Evolutionary conservation across 2,797 vertebrate genomes (phyloP).

Genomic region (Halcyon chelicuti): DNA sequence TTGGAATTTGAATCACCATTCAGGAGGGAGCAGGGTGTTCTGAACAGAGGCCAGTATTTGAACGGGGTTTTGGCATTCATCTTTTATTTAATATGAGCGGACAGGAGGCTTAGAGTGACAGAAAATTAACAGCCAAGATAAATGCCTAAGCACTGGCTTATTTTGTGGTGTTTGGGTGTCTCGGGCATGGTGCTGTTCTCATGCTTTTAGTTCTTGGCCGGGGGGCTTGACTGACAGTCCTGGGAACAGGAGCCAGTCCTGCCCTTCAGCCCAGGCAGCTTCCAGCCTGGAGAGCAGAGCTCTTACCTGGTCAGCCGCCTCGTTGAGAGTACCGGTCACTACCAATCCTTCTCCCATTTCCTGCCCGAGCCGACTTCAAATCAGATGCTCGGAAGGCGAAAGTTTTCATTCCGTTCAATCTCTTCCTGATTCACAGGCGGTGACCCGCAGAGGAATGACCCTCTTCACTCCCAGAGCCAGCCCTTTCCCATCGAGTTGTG

Average conservation of each 20-base stretch:
- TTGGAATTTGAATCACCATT: background rate
- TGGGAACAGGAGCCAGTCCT: background rate
- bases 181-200: background rate
- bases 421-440: background rate
- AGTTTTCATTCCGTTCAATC: background rate
- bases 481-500: background rate
- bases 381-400: background rate
- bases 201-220: background rate
- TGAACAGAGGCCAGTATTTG: background rate
- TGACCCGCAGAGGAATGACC: background rate
- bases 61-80: background rate
- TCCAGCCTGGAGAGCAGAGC: background rate
- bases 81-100: background rate
- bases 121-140: background rate
- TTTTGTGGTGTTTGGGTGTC: background rate
- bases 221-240: background rate
- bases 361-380: background rate
- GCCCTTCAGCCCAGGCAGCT: background rate
- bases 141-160: background rate
- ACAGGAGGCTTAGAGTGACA: background rate
- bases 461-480: background rate
- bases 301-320: fast-evolving
- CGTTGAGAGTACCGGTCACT: background rate
- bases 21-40: background rate
- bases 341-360: background rate